Evolutionary conservation across 2,113 vertebrate genomes (phyloP), one percentile per base, ranked within the genome.

Genomic region (Saccopteryx bilineata): DNA sequence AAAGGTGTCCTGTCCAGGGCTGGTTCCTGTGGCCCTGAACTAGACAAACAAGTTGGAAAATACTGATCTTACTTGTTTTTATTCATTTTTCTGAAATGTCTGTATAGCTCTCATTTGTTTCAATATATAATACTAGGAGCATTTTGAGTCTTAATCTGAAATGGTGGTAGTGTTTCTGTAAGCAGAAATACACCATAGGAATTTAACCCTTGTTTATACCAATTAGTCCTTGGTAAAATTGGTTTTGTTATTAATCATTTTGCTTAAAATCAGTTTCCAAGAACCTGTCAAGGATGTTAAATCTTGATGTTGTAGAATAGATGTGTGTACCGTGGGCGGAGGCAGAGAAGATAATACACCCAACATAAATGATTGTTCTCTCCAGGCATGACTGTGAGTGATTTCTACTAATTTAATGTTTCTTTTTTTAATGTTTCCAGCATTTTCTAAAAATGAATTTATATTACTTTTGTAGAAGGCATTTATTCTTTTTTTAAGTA

Each of bases 371-470:
- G 10, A 28, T 56, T 26, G 3, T 86, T 85, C 58, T 83, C 26
- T 72, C 26, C 18, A 15, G 13, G 14, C 66, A 33, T 52, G 56
- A 79, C 33, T 31, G 13, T 79, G 46, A 50, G 9, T 65, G 54
- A 33, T 24, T 71, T 86, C 87, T 81, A 66, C 48, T 28, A 81
- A 85, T 78, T 82, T 86, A 39, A 7, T 93, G 26, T 86, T 66
- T 94, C 19, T 39, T 52, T 90, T 58, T 83, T 85, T n/a, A 1
- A 2, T 12, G 31, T 76, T 76, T 85, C 39, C 21, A 86, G 28
- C 48, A 79, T 84, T 94, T 75, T 78, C 68, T 86, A 61, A 87
- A 78, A 76, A 76, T 50, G 5, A 75, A 88, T 63, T 79, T 48
- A 18, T 75, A 21, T 60, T 91, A 28, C 18, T 94, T 93, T 85